phyloP scores from a whole-genome alignment of 2,113 vertebrate genomes.

The Grammomys dolichurus region DNA sequence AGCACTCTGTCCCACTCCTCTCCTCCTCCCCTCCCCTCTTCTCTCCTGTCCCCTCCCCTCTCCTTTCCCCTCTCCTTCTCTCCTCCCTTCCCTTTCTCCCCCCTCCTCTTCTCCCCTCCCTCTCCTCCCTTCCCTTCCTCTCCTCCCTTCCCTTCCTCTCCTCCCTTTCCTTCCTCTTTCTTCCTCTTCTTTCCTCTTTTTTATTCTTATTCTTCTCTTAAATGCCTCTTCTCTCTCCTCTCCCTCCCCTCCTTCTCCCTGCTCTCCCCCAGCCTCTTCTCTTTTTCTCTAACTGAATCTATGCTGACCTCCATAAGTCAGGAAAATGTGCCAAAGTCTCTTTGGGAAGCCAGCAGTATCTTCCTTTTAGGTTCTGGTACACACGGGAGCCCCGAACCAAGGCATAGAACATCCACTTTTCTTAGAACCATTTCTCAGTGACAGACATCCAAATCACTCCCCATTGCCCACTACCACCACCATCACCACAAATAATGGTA shows the following conservation, averaged over 20 bases:
- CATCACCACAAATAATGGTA: not conserved
- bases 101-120: too few species aligned
- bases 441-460: not conserved
- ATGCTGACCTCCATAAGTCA: not conserved
- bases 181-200: rapidly evolving
- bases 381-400: not conserved
- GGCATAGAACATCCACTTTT: not conserved
- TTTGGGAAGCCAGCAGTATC: not conserved
- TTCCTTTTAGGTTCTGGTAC: not conserved
- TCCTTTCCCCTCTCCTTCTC: too few species aligned
- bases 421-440: not conserved
- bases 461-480: not conserved
- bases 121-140: rapidly evolving
- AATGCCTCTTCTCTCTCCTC: not conserved
- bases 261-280: not conserved
- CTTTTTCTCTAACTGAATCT: not conserved
- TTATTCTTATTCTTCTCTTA: not conserved
- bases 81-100: too few species aligned
- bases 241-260: not conserved
- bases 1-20: not conserved
- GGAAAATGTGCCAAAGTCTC: not conserved
- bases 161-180: rapidly evolving
- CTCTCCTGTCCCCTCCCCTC: too few species aligned
- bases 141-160: rapidly evolving
- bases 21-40: too few species aligned